Evolutionary conservation across 2,797 vertebrate species (phyloP).

Genomic region (Hipposideros larvatus): DNA sequence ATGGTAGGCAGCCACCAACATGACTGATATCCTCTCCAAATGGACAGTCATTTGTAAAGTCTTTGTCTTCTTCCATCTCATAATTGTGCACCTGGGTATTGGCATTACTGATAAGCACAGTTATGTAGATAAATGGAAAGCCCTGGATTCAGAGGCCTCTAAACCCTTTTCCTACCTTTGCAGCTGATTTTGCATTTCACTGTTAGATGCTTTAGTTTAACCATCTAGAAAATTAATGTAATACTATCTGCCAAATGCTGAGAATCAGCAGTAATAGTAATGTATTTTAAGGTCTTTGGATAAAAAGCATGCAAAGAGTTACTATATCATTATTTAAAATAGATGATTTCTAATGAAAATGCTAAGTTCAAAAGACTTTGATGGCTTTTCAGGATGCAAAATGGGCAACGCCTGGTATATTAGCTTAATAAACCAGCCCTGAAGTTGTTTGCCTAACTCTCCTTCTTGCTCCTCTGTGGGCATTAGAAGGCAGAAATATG

Average conservation of each 20-base stretch:
- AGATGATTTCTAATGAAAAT: slow-evolving; percentile 79
- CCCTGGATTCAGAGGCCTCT: not conserved
- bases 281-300: slow-evolving; percentile 64
- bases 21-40: not conserved
- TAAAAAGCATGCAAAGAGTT: slow-evolving; percentile 68
- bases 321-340: slow-evolving; percentile 76
- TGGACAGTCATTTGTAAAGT: not conserved
- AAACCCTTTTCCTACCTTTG: slow-evolving; percentile 3
- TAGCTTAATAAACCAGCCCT: slow-evolving; percentile 69
- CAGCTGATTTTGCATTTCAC: slow-evolving; percentile 60
- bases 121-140: not conserved
- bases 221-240: slow-evolving; percentile 73
- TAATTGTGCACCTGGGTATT: not conserved
- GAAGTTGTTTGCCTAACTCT: slow-evolving; percentile 59
- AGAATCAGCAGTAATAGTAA: slow-evolving; percentile 72
- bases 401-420: slow-evolving; percentile 70
- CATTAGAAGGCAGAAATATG: slow-evolving; percentile 74
- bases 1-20: not conserved
- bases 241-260: slow-evolving; percentile 52
- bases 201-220: slow-evolving; percentile 48
- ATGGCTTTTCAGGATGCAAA: slow-evolving; percentile 74
- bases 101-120: not conserved
- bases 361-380: slow-evolving; percentile 75
- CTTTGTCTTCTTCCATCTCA: not conserved
- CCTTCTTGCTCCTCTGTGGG: slow-evolving; percentile 15